A percentile compares a stretch with the other conserved stretches of the same genome.
Conservation (phyloP, 2,113 vertebrate species). For the Circaetus gallicus region DNA sequence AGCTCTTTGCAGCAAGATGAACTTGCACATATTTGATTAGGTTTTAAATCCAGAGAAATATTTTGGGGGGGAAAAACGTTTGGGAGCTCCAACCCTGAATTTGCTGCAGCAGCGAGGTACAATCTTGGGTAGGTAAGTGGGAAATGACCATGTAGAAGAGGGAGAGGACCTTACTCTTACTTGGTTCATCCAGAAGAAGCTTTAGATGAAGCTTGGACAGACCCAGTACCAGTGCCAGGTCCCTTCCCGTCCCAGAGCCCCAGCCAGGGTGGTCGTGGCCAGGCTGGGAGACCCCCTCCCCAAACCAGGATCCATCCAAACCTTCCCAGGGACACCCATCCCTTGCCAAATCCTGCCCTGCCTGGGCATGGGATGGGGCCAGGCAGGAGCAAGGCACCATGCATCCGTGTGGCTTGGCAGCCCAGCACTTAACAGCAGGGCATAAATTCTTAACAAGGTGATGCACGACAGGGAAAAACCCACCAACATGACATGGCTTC, state of each 20-base stretch:
- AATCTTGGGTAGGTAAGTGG: no score
- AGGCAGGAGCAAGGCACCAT: background rate
- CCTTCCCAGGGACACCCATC: background rate
- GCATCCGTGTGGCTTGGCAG: background rate
- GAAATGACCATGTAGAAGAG: background rate
- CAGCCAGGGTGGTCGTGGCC: background rate
- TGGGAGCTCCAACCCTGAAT: background rate
- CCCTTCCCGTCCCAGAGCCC: background rate
- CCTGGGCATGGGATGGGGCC: no score
- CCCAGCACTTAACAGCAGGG: background rate
- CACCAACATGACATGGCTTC: background rate
- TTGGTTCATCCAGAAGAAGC: background rate
- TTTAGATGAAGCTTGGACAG: background rate
- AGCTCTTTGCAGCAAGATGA: background rate
- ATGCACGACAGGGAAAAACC: background rate
- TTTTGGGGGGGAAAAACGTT: fast-evolving
- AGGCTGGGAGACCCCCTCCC: background rate
- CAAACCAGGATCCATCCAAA: background rate
- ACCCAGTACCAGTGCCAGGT: background rate
- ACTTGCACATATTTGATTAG: fast-evolving
- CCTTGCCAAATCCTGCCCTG: background rate
- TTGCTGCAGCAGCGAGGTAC: background rate
- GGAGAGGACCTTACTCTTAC: background rate
- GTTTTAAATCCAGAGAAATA: background rate
- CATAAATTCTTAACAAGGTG: background rate